Conservation (phyloP, 2,113 vertebrate species). For the Hucho hucho region DNA sequence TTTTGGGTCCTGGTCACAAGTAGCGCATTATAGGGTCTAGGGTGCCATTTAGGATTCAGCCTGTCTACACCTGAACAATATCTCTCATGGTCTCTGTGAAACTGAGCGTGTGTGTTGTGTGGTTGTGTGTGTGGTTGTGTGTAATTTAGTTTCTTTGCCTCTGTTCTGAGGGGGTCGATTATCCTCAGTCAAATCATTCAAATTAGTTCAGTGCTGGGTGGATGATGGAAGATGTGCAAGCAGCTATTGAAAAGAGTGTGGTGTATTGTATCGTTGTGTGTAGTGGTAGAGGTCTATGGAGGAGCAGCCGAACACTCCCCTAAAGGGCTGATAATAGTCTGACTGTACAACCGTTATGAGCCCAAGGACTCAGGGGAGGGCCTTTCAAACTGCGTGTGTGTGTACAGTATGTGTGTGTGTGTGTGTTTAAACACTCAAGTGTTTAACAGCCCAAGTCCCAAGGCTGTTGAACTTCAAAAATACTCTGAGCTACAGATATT, state of each 20-base stretch:
- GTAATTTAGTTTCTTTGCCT: constrained; percentile 67
- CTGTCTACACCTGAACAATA: too few species aligned
- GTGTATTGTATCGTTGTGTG: constrained; percentile 35
- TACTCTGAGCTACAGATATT: background rate
- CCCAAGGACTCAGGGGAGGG: constrained; percentile 54
- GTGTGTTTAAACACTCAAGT: background rate
- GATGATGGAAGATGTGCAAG: background rate
- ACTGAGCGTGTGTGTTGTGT: too few species aligned
- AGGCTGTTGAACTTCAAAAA: background rate
- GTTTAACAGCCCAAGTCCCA: background rate
- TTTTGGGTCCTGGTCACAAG: too few species aligned
- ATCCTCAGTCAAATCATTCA: constrained; percentile 10
- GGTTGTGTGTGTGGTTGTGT: constrained; percentile 4
- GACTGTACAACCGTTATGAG: constrained; percentile 49
- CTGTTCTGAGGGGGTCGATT: constrained; percentile 41
- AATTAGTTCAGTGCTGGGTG: constrained; percentile 13
- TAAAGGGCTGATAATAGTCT: constrained; percentile 48
- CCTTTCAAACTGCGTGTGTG: constrained; percentile 33
- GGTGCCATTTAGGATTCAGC: too few species aligned
- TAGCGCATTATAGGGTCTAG: too few species aligned
- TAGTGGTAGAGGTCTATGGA: constrained; percentile 27
- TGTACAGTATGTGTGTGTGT: too few species aligned
- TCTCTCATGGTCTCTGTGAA: too few species aligned
- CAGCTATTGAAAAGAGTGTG: constrained; percentile 39
- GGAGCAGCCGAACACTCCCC: constrained; percentile 38